Evolutionary conservation across 2,888 invertebrate species (phyloP).

Genomic region (Agonum fuliginosum): DNA sequence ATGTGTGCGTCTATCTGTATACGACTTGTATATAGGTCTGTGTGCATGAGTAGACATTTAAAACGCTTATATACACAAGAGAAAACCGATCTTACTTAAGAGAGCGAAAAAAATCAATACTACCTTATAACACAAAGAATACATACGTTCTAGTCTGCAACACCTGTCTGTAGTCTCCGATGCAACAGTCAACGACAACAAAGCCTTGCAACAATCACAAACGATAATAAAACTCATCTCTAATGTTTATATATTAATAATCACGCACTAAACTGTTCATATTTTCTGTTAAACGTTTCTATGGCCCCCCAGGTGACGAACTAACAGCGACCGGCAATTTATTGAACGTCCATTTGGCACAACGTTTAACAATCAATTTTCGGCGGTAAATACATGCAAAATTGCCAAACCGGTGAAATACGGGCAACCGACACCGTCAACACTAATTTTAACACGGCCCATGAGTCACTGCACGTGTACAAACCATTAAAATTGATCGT

Average conservation of each 20-base stretch:
- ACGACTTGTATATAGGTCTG: slow-evolving; percentile 2
- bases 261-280: slow-evolving; percentile 9
- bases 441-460: slow-evolving; percentile 57
- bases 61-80: slow-evolving; percentile 40
- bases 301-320: neutral
- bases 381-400: neutral
- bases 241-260: neutral
- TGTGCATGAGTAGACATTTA: slow-evolving; percentile 46
- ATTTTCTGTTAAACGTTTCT: slow-evolving; percentile 6
- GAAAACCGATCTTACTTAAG: slow-evolving; percentile 44
- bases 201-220: slow-evolving; percentile 21
- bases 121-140: slow-evolving; percentile 50
- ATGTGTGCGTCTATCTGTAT: slow-evolving; percentile 6
- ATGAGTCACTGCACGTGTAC: slow-evolving; percentile 59
- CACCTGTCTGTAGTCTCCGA: slow-evolving; percentile 44
- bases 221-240: neutral
- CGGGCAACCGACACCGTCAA: slow-evolving; percentile 35
- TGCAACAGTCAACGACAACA: slow-evolving; percentile 7
- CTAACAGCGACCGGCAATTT: slow-evolving; percentile 32
- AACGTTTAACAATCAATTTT: slow-evolving; percentile 37
- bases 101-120: slow-evolving; percentile 54
- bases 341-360: slow-evolving; percentile 47
- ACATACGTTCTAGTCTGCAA: slow-evolving; percentile 43
- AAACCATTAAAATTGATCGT: slow-evolving; percentile 59
- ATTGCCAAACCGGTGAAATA: slow-evolving; percentile 44